Conservation (phyloP, 1,140 invertebrate species). For the Teleogryllus occipitalis region DNA sequence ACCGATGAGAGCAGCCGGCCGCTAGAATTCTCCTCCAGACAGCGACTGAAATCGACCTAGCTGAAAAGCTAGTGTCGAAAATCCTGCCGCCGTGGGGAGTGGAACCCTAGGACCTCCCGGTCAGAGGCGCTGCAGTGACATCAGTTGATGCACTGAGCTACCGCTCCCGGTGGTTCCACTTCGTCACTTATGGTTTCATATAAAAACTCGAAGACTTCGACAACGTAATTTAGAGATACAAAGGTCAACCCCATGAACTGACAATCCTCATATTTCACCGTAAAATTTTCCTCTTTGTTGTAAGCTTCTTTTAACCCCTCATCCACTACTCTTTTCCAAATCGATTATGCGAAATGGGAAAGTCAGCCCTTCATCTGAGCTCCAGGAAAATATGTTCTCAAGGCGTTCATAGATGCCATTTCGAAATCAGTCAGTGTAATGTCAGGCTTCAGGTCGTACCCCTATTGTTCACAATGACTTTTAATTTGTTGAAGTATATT, state of each 20-base stretch:
- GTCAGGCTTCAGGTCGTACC: no score
- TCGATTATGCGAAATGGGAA: neutral
- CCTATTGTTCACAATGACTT: no score
- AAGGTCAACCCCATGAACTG: neutral
- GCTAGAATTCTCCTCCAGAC: no score
- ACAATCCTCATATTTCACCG: neutral
- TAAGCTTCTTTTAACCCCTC: neutral
- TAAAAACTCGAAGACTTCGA: neutral
- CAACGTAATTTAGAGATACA: neutral
- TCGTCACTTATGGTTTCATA: neutral
- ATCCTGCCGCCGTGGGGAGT: no score
- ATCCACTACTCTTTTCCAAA: neutral
- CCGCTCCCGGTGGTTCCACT: no score
- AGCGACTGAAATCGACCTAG: no score
- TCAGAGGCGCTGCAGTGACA: no score
- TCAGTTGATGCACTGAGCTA: no score
- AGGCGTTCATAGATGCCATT: neutral
- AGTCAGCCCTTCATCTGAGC: neutral
- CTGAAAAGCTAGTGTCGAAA: no score
- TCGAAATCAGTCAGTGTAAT: neutral
- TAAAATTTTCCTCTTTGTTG: neutral
- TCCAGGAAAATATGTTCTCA: neutral
- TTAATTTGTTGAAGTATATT: no score
- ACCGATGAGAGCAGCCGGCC: no score
- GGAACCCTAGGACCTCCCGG: no score